These are phyloP conservation scores for Conus ventricosus DNA, from an alignment of 1,140 invertebrate genomes.

Conservation along the genomic window DNA sequence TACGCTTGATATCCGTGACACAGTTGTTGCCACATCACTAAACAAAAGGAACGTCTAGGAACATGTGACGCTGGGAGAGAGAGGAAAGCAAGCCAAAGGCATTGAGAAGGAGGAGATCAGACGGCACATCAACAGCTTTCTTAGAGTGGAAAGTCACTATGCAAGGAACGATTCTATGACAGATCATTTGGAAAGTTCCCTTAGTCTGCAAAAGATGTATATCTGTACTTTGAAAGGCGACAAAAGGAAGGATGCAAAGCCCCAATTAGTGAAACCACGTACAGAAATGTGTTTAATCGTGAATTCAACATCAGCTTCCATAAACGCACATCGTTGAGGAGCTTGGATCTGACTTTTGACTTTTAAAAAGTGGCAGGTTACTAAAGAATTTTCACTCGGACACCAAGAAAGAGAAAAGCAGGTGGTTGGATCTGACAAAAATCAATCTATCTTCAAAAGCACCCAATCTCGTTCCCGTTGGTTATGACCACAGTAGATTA, in stretches of 20 bases:
- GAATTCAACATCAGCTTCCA: constrained; percentile 19
- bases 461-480: too few relatives aligned
- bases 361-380: too few relatives aligned
- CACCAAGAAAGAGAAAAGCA: too few relatives aligned
- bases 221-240: not conserved
- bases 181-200: not conserved
- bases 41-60: too few relatives aligned
- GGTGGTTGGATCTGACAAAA: too few relatives aligned
- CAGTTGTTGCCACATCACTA: too few relatives aligned
- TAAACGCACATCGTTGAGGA: not conserved
- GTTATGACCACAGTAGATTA: too few relatives aligned
- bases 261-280: not conserved
- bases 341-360: too few relatives aligned
- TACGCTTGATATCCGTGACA: too few relatives aligned
- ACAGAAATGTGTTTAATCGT: not conserved
- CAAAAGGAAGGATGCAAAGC: constrained; percentile 2
- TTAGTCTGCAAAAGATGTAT: constrained; percentile 17
- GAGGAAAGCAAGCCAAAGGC: not conserved
- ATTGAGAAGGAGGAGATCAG: not conserved
- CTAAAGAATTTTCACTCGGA: too few relatives aligned
- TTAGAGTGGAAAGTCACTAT: not conserved
- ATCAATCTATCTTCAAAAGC: too few relatives aligned
- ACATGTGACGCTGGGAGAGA: not conserved
- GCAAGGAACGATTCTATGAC: not conserved
- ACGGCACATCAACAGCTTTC: not conserved